Evolutionary conservation across 2,113 vertebrate species (phyloP), one percentile per base, ranked within the genome.

Genomic region (Gobiocypris rarus): DNA sequence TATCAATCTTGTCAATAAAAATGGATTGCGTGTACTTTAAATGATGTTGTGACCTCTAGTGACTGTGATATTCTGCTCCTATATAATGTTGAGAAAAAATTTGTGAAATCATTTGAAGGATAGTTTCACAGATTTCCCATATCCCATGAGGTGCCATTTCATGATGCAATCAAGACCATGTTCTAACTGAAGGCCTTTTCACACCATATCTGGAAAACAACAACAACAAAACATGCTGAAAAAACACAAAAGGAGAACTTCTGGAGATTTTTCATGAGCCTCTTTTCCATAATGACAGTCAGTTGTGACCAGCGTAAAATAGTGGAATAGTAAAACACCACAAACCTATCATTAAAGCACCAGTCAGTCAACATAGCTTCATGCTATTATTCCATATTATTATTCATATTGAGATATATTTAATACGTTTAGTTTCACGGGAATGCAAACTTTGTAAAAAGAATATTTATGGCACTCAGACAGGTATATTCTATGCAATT

Each of bases 1-100:
- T 89, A 88, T 80, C 86, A 89, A 45, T 87, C 81, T 81, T 88
- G 87, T 88, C 85, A 78, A 88, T 89, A 88, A 28, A 54, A 85
- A 86, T 74, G 73, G 86, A 87, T 81, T 26, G 43, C 19, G 43
- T 34, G 75, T 26, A 45, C 10, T 83, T 71, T 70, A 82, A 58
- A 67, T 78, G 28, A 26, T 52, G 59, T 3, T 70, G 11, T 17
- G 1, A 38, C 34, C 41, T 54, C 31, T 50, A 54, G 54, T 67
- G 45, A 75, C 24, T 83, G 10, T 50, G 65, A 31, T 75, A 63
- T 34, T 81, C 28, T 81, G 56, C 28, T 38, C 6, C 48, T 14
- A 17, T 74, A 50, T 41, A 48, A 56, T 52, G 17, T 67, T 34
- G 15, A 67, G 9, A 67, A 38, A 67, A 65, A 2, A n/a, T 15